These are phyloP conservation scores for Temnothorax ravouxi DNA, from an alignment of 2,888 invertebrate species.

Conservation along the genomic window DNA sequence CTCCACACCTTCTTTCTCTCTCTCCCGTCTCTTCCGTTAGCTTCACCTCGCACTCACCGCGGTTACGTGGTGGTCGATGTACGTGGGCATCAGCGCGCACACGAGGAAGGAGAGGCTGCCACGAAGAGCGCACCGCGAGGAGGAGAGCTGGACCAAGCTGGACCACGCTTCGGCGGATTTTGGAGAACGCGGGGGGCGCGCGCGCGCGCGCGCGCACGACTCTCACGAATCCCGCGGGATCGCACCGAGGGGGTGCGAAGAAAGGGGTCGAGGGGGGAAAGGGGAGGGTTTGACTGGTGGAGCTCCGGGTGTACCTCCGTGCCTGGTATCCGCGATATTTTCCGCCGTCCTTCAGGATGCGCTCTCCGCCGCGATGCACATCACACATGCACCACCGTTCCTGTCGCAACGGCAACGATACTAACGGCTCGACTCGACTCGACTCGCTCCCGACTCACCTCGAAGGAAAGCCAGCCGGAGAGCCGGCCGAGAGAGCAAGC, in stretches of 20 bases:
- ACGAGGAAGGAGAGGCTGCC: constrained; percentile 17
- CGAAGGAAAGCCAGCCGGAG: constrained; percentile 72
- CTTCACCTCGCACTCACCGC: constrained; percentile 68
- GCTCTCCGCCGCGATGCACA: constrained; percentile 71
- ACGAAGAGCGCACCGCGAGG: background rate
- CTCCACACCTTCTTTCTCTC: constrained; percentile 41
- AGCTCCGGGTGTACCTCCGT: background rate
- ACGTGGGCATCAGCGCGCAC: constrained; percentile 30
- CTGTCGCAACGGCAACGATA: constrained; percentile 74
- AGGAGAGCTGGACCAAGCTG: constrained; percentile 31
- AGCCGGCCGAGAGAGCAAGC: constrained; percentile 67
- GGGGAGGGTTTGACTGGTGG: background rate
- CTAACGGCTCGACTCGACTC: constrained; percentile 68
- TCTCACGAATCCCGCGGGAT: background rate
- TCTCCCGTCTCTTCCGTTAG: constrained; percentile 58
- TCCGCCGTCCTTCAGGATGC: constrained; percentile 71
- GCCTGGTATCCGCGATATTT: background rate
- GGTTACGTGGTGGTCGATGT: constrained; percentile 37
- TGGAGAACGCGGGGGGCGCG: background rate
- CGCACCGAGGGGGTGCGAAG: background rate
- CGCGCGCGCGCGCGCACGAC: background rate
- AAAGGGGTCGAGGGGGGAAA: background rate
- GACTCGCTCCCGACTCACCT: constrained; percentile 71
- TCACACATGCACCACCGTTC: constrained; percentile 70
- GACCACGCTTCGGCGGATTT: constrained; percentile 11